Base-by-base conservation (phyloP, 2,888 invertebrate genomes). In the Dicyrtoma fusca region DNA sequence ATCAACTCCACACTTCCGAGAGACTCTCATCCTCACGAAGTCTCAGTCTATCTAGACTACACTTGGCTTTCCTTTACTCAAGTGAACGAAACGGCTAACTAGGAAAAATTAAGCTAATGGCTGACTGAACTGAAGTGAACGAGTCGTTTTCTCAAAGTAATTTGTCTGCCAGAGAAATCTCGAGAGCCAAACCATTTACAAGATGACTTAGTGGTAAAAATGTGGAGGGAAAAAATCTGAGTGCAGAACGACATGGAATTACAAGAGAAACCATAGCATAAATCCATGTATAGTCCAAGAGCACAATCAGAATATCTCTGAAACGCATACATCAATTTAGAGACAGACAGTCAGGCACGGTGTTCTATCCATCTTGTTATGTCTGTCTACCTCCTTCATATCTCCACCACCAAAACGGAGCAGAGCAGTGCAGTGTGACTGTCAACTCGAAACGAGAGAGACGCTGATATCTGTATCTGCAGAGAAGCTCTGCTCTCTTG, bases 101-200 rank as follows among this genome's bases (percentile, higher is more conserved):
- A 45, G 68, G 45, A 68, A 64, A 64, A 47, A 68, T 68, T 57
- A 68, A 57, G 57, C 68, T 68, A 68, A 68, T 68, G 59, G 45
- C 57, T 34, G 57, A 57, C 42, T 66, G 21, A 55, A 13, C 14
- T 49, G 49, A 55, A 13, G 1, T 49, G 49, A 17, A n/a, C 49
- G 3, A 49, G 49, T 49, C 19, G n/a, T 49, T 49, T 19, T 49
- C 49, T n/a, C n/a, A 49, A 26, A 57, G 25, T 25, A 57, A 25
- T 25, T 65, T 65, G 65, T 65, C 66, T 51, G 21, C 51, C 34
- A 61, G 19, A 10, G 42, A 42, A 61, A 61, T 61, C 61, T 42
- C 42, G 61, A 53, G 53, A 26, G 66, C n/a, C n/a, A 23, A 25
- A 11, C 51, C 47, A 21, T 64, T 64, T 64, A 64, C 49, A 51